Evolutionary conservation across 2,113 vertebrate genomes (phyloP), one percentile per base, ranked within the genome.

Genomic region (Amphiprion percula): DNA sequence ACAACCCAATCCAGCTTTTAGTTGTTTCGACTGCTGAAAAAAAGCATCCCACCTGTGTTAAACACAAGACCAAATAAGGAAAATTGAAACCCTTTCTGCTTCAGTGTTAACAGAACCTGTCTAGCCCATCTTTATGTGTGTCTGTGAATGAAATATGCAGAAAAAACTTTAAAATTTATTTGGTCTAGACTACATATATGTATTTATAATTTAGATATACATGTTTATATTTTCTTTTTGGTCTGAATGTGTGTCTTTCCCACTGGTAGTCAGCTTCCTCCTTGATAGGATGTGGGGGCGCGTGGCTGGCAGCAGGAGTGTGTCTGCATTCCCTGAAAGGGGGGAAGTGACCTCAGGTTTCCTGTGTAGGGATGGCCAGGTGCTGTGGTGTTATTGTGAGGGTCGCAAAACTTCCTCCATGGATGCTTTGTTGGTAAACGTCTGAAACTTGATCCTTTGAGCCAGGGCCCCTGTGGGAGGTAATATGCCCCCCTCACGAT

Each of bases 321-420:
- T 74, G 89, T 90, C 86, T 90, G 87, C 79, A 69, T 81, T 88
- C 88, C 59, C 59, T 89, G 78, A 89, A 89, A 79, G 68, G 75
- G 87, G 83, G 91, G 92, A 92, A 88, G 87, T 95, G 87, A 92
- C 91, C 89, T 92, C 91, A 86, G 82, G 79, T 88, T 95, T 94
- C 93, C 93, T 93, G 89, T 80, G 50, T 81, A 74, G 79, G 73
- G 90, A 81, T 71, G 52, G 76, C 94, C 93, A 94, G 93, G 92
- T 93, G 92, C 88, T 79, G 86, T 50, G 79, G 73, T 89, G 80
- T 85, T 88, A 86, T 88, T 92, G 83, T 88, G 88, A 87, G 88
- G 82, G 88, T 81, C 69, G 30, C 88, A 71, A 64, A 88, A 89
- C 91, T 95, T 94, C 93, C 93, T 94, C 88, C 89, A 67, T 82